Percentiles rank a stretch among this genome's conserved stretches.
These are phyloP conservation scores for Trissolcus brochymenae DNA, from an alignment of 2,888 invertebrate genomes.

Conservation along the genomic window DNA sequence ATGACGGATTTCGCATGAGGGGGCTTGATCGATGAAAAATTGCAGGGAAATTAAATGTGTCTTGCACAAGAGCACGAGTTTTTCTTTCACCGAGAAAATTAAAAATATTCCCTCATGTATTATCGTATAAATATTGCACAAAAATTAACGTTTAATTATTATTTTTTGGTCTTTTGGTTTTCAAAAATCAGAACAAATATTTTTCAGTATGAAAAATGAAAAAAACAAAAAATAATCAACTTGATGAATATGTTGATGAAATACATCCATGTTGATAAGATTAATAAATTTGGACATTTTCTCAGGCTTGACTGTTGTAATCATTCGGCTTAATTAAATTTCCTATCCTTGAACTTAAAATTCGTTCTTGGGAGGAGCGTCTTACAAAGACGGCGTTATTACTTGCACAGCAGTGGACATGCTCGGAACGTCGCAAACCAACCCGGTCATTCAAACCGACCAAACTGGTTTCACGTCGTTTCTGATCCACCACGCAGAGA, in stretches of 20 bases:
- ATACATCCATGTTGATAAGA: too few relatives aligned
- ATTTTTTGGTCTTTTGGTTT: not conserved
- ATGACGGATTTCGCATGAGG: conserved; percentile 31
- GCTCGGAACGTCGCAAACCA: conserved; percentile 59
- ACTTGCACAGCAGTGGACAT: conserved; percentile 34
- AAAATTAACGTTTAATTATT: not conserved
- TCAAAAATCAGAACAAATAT: not conserved
- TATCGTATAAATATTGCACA: too few relatives aligned
- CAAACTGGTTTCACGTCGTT: conserved; percentile 75
- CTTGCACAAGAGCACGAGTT: too few relatives aligned
- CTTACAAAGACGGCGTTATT: conserved; percentile 15
- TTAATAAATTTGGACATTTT: too few relatives aligned
- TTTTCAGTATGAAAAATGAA: too few relatives aligned
- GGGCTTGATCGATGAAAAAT: conserved; percentile 34
- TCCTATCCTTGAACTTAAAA: conserved; percentile 1
- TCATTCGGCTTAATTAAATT: not conserved
- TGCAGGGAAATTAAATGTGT: conserved; percentile 8
- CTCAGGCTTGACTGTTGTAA: not conserved
- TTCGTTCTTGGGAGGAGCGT: conserved; percentile 4
- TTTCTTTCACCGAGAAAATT: too few relatives aligned
- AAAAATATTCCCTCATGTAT: too few relatives aligned
- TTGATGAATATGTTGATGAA: too few relatives aligned
- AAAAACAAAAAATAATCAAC: too few relatives aligned
- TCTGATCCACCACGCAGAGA: conserved; percentile 70
- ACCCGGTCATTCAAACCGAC: conserved; percentile 73